Conservation (phyloP, 2,797 vertebrate species). For the Numenius phaeopus region DNA sequence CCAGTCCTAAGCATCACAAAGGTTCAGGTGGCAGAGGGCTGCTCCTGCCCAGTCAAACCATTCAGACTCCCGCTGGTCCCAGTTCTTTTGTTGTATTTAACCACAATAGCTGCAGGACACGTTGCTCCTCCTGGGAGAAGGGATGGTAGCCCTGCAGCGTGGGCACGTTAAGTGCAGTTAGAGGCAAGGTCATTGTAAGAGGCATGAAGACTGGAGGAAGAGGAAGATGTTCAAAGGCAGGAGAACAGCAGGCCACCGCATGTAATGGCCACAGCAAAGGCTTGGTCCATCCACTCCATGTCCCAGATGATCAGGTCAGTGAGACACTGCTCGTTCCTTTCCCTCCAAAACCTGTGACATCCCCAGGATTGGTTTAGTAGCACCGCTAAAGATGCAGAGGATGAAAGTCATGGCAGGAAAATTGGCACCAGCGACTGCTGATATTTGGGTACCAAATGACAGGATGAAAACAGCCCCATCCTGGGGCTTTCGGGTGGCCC, state of each 20-base stretch:
- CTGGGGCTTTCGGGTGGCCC: background rate
- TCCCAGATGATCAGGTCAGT: background rate
- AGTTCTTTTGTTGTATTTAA: background rate
- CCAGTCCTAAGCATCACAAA: background rate
- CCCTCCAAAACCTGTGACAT: accelerated
- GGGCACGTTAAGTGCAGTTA: background rate
- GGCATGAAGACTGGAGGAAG: background rate
- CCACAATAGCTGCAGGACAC: background rate
- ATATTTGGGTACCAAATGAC: accelerated
- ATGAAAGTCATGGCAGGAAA: background rate
- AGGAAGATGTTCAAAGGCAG: background rate
- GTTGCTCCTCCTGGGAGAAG: background rate
- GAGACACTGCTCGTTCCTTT: background rate
- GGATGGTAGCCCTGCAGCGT: background rate
- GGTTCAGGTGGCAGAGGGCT: background rate
- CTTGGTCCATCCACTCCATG: accelerated
- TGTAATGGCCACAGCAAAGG: too few species aligned
- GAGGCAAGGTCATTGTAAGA: background rate
- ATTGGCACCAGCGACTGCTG: accelerated
- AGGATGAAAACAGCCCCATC: background rate
- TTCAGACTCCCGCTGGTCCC: background rate
- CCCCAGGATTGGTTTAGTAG: background rate
- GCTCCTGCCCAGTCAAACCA: background rate
- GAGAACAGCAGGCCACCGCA: background rate
- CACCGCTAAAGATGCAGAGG: background rate